Evolutionary conservation across 2,113 vertebrate species (phyloP).

Genomic region (Noturus placidus): DNA sequence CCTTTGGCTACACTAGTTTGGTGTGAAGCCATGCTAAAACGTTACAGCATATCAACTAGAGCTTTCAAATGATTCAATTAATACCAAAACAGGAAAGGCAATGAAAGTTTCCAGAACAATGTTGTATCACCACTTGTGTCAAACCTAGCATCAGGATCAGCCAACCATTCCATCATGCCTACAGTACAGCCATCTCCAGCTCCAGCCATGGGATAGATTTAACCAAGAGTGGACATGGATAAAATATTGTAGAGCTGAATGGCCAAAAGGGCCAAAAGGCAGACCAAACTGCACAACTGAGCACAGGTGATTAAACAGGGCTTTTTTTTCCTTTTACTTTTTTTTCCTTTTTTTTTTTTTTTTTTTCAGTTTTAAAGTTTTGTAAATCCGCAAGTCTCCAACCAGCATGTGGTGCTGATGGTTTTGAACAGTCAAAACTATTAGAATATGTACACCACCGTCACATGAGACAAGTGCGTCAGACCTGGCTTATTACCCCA

Average conservation of each 20-base stretch:
- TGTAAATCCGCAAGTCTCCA: slow-evolving; percentile 89
- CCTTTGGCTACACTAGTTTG: slow-evolving; percentile 90
- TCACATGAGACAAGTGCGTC: slow-evolving; percentile 94
- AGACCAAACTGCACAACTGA: slow-evolving; percentile 89
- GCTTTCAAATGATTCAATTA: slow-evolving; percentile 92
- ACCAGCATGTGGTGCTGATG: slow-evolving; percentile 71
- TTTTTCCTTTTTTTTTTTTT: slow-evolving; percentile 69
- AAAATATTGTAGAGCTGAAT: slow-evolving; percentile 84
- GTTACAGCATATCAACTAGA: slow-evolving; percentile 97
- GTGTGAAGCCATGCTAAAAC: slow-evolving; percentile 99
- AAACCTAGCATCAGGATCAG: slow-evolving; percentile 90
- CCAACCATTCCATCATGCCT: slow-evolving; percentile 82
- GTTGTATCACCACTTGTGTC: slow-evolving; percentile 94
- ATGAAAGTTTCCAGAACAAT: slow-evolving; percentile 93
- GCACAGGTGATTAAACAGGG: slow-evolving; percentile 88
- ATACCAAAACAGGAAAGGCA: slow-evolving; percentile 89
- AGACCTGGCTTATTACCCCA: slow-evolving; percentile 90
- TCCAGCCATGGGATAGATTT: slow-evolving; percentile 83
- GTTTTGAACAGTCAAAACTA: slow-evolving; percentile 96
- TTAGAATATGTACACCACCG: slow-evolving; percentile 99
- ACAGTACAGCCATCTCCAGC: slow-evolving; percentile 87
- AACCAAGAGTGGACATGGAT: slow-evolving; percentile 71
- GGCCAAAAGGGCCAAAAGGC: slow-evolving; percentile 83
- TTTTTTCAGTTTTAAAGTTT: slow-evolving; percentile 61
- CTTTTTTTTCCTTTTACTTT: slow-evolving; percentile 65